Conservation (phyloP, 2,797 vertebrate species). For the Streptopelia turtur region DNA sequence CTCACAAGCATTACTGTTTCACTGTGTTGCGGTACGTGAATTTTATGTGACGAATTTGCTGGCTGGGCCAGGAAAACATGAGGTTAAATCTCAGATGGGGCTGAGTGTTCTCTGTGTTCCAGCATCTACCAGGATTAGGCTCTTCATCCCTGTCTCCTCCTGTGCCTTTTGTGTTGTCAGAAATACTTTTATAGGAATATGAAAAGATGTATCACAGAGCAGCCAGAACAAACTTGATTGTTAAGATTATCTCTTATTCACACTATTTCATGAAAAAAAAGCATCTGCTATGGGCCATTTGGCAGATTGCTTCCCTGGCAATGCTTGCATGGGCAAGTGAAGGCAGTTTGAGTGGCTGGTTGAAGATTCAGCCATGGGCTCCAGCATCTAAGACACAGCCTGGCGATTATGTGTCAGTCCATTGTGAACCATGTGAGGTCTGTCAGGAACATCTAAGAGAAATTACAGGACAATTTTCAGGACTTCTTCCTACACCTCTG, state of each 20-base stretch:
- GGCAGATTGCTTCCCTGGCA: neutral
- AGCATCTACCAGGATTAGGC: neutral
- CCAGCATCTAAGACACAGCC: rapidly evolving
- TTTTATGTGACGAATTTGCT: neutral
- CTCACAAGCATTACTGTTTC: neutral
- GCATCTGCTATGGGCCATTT: neutral
- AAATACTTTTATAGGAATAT: neutral
- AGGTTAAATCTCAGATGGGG: neutral
- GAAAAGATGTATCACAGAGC: rapidly evolving
- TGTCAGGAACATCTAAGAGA: neutral
- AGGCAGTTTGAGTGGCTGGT: neutral
- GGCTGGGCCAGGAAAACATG: neutral
- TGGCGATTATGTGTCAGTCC: neutral
- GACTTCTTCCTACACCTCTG: neutral
- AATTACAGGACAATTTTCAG: neutral
- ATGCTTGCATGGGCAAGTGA: neutral
- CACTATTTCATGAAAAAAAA: neutral
- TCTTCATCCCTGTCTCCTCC: neutral
- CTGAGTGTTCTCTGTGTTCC: neutral
- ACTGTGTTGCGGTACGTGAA: neutral
- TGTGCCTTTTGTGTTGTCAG: neutral
- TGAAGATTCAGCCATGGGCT: neutral
- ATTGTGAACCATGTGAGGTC: rapidly evolving
- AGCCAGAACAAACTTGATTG: neutral
- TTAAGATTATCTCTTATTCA: neutral